Base-by-base conservation (phyloP, 2,888 invertebrate genomes). In the Caenorhabditis panamensis region DNA sequence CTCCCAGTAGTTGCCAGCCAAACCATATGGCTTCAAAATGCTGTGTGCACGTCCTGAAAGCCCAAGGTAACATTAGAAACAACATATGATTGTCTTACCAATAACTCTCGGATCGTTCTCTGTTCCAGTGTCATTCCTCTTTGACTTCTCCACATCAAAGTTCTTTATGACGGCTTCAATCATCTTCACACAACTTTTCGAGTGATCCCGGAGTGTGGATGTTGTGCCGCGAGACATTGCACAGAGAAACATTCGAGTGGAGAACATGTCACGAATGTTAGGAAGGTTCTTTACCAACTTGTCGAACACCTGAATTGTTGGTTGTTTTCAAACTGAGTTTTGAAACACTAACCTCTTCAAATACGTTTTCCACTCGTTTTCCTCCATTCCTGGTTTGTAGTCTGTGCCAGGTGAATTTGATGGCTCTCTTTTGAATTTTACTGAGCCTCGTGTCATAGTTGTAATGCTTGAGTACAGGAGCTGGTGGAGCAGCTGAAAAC, bases 311-410 rank as follows among this genome's bases (percentile, higher is more conserved):
- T 88, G 62, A 37, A 82, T 75, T 18, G 24, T 22, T 36, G 16
- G 4, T 9, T 3, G 22, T 20, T 16, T 5, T n/a, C n/a, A n/a
- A n/a, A 51, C 16, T 28, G 26, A 26, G n/a, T 9, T 51, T n/a
- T 36, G 22, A 20, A 1, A n/a, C 16, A n/a, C 11, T 6, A 59
- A 88, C 90, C 82, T 90, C 90, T 71, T 90, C 90, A 56, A 90
- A 90, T 13, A 90, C 90, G 47, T 86, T 84, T 44, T 90, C 90
- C 24, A 90, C 88, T 59, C 89, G 71, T 69, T 90, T 90, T 13
- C 90, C 90, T 16, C 90, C 90, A 76, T 90, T 90, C 49, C 90
- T 75, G 13, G 90, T 90, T 37, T 89, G 89, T 16, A 90, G 79
- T 26, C 90, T 83, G 54, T 90, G 90, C 90, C 90, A 90, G 0